Evolutionary conservation across 2,888 invertebrate species (phyloP), one percentile per base, ranked within the genome.

Genomic region (Nemapogon koenigi): DNA sequence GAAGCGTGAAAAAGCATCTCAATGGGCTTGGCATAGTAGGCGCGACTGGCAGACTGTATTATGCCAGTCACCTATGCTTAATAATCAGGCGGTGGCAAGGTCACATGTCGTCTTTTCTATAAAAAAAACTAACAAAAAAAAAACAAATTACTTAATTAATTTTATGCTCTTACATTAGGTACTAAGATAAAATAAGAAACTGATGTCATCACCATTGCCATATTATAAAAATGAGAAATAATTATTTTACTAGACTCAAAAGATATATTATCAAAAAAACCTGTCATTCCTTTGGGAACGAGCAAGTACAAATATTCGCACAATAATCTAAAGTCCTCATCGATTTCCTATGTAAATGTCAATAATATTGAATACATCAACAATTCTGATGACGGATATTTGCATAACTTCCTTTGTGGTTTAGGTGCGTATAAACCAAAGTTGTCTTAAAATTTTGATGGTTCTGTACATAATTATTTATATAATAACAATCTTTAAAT

Each of bases 291-390:
- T 60, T 59, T 67, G 69, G 53, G 68, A 67, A 68, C 19, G 4
- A 51, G 41, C 41, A 49, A 46, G 48, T 45, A 26, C 33, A 44
- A 45, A 43, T 41, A 62, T 68, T 69, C 69, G 62, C 69, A 69
- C 68, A 68, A 41, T 31, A 37, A 38, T 39, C 19, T 18, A 11
- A 26, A 27, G 35, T 35, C 29, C 14, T 35, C 19, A 43, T 44
- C 39, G 22, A 25, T 35, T 26, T 6, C 19, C 25, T 37, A 39
- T 39, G 33, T 33, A 28, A 37, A 43, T 42, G 13, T 30, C 11
- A 8, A 19, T 13, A 10, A 32, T 43, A 66, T 64, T 62, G 58
- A 59, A 68, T 67, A 64, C 39, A 53, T 58, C 63, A 57, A 64
- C 63, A 57, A 50, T 2, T 18, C n/a, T n/a, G n/a, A n/a, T n/a